Evolutionary conservation across 2,113 vertebrate genomes (phyloP), one percentile per base, ranked within the genome.

Genomic region (Tetraodon nigroviridis): DNA sequence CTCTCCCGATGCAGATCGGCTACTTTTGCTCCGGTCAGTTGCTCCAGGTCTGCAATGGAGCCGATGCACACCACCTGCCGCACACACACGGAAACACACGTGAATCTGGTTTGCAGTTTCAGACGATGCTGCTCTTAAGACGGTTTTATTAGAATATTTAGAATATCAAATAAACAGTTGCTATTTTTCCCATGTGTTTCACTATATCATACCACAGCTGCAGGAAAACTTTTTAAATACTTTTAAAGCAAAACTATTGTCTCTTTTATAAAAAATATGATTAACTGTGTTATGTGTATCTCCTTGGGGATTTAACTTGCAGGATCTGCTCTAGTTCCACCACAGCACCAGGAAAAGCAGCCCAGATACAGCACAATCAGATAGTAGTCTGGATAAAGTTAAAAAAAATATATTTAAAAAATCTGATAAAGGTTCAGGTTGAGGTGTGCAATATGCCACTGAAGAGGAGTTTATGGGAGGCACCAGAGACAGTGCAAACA

Each of bases 1-100:
- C 88, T 97, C 82, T 99, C 97, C 76, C 96, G 90, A 81, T 99
- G 97, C 58, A 99, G 92, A 90, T 99, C 97, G 0, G 92, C 89
- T 58, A 96, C 69, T 90, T 92, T 96, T 41, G 75, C 76, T 82
- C 94, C 93, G 0, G 91, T 90, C 27, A 98, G 84, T 58, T 95
- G 93, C 79, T 97, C 94, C 80, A 99, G 80, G 57, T 99, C 95
- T 22, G 86, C 90, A 19, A 94, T 11, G 27, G 97, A 99, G 7
- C 95, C 95, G 45, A 98, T 14, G 77, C 95, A 99, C 59, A 99
- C 94, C 24, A 98, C 92, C 96, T 99, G 84, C 44, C 58, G 54
- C 22, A 51, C 27, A 61, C 22, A 51, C 16, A 51, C 16, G 21
- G 22, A 51, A 32, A 51, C 41, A 61, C 22, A 37, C 32, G 8